Evolutionary conservation across 2,797 vertebrate genomes (phyloP), one percentile per base, ranked within the genome.

Genomic region (Lepus oiostolus): DNA sequence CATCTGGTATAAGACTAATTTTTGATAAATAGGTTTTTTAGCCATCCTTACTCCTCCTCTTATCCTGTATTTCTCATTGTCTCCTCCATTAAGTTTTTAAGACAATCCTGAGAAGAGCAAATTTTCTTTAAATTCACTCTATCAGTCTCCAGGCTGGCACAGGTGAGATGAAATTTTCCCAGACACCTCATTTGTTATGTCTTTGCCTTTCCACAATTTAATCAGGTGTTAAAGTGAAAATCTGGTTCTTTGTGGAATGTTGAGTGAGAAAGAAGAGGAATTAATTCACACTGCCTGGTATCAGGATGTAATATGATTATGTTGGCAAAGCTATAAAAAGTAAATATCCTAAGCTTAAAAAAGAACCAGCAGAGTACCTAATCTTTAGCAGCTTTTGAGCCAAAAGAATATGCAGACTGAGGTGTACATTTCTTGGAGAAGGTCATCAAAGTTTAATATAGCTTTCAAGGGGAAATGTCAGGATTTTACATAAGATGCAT

Each of bases 241-340:
- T 94, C 79, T 91, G 35, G 62, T 80, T 95, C 68, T 72, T 65
- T 26, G 70, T 83, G 5, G 24, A 85, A 81, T 92, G 76, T 35
- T 77, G 35, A 54, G 62, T 91, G 72, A 70, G 8, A 96, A 93
- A 90, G n/a, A 80, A 90, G 85, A 92, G 42, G 90, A 81, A 97
- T 97, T 97, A 96, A 96, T 97, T 98, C 98, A 96, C 96, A 97
- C 47, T 94, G 74, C 60, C 0, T 0, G 62, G 74, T 97, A 75
- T 97, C 94, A 98, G 88, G 60, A 95, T 97, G 79, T 97, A 97
- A 97, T 96, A 92, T 96, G 96, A 97, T 96, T 96, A 75, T 91
- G 72, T 79, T 95, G 92, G 91, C 90, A 98, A 90, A 93, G 93
- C 94, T 98, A 92, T 96, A 96, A 97, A 98, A 97, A 88, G 86